Evolutionary conservation across 37 sponge, comb jelly and placozoan genomes (phyloP).

Genomic region (Geodia barretti): DNA sequence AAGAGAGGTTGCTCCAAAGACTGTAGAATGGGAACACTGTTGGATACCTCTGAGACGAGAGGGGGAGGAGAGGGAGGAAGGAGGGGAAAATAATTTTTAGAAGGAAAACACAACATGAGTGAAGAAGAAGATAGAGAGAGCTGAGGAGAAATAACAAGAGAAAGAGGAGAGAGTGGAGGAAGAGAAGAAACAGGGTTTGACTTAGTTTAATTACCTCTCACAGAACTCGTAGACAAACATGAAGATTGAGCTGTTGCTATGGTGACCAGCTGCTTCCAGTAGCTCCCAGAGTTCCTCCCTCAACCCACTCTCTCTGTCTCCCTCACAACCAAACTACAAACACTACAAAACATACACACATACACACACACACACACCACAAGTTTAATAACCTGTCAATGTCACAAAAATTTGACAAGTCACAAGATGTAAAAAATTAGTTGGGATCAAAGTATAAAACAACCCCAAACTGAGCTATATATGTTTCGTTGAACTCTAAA

Average conservation of each 20-base stretch:
- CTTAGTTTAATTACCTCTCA: too few relatives aligned
- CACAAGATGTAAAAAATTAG: too few relatives aligned
- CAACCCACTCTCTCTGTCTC: slow-evolving; percentile 10
- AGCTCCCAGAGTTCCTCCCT: slow-evolving; percentile 33
- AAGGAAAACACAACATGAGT: too few relatives aligned
- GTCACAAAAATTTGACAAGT: too few relatives aligned
- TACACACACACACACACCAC: too few relatives aligned
- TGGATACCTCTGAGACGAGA: too few relatives aligned
- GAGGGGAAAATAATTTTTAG: neutral
- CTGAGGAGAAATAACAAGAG: neutral
- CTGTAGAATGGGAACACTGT: slow-evolving; percentile 47
- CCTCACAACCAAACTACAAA: neutral
- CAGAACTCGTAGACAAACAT: slow-evolving; percentile 83
- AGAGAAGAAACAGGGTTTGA: too few relatives aligned
- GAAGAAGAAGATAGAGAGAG: too few relatives aligned
- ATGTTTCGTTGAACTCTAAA: too few relatives aligned
- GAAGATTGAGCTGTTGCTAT: slow-evolving; percentile 21
- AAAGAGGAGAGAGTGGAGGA: neutral
- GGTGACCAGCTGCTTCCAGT: slow-evolving; percentile 67
- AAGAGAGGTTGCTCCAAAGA: slow-evolving; percentile 63
- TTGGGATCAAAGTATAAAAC: too few relatives aligned
- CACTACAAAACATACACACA: neutral
- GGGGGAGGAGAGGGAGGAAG: neutral
- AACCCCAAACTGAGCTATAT: too few relatives aligned
- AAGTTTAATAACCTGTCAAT: too few relatives aligned